Conservation (phyloP, 2,888 invertebrate species). For the Tenthredo amoena region DNA sequence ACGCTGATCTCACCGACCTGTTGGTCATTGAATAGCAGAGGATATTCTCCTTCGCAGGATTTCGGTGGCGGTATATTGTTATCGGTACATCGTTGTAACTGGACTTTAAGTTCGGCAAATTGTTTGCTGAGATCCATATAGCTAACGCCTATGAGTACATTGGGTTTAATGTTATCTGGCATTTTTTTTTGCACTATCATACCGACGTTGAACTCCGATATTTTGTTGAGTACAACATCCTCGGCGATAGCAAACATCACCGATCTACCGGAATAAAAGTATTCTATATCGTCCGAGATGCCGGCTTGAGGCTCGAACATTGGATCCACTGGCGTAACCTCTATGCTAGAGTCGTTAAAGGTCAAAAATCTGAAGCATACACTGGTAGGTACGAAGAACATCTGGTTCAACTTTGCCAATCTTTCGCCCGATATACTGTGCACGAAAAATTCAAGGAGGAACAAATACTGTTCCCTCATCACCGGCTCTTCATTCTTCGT, state of each 20-base stretch:
- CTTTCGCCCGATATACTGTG: constrained; percentile 77
- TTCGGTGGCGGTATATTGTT: constrained; percentile 73
- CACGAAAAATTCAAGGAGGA: constrained; percentile 83
- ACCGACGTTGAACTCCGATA: constrained; percentile 80
- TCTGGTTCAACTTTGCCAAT: constrained; percentile 70
- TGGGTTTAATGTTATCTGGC: constrained; percentile 81
- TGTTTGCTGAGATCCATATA: constrained; percentile 83
- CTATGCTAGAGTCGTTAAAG: constrained; percentile 79
- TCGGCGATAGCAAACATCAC: constrained; percentile 83
- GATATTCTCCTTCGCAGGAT: constrained; percentile 82
- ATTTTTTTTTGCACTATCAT: constrained; percentile 81
- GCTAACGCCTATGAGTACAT: constrained; percentile 81
- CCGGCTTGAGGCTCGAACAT: constrained; percentile 73
- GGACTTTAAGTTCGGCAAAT: constrained; percentile 82
- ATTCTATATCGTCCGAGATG: constrained; percentile 66
- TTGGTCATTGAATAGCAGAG: constrained; percentile 77
- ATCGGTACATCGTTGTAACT: constrained; percentile 70
- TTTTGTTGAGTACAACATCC: constrained; percentile 78
- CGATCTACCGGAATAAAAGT: constrained; percentile 83
- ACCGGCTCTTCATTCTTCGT: background rate
- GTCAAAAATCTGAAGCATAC: constrained; percentile 81
- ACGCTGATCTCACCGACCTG: constrained; percentile 80
- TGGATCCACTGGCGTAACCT: constrained; percentile 69
- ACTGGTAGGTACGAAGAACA: constrained; percentile 79
- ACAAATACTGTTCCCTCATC: constrained; percentile 73